Percentiles rank a stretch among this genome's conserved stretches.
Conservation (phyloP, 2,113 vertebrate species). For the Oncorhynchus mykiss region DNA sequence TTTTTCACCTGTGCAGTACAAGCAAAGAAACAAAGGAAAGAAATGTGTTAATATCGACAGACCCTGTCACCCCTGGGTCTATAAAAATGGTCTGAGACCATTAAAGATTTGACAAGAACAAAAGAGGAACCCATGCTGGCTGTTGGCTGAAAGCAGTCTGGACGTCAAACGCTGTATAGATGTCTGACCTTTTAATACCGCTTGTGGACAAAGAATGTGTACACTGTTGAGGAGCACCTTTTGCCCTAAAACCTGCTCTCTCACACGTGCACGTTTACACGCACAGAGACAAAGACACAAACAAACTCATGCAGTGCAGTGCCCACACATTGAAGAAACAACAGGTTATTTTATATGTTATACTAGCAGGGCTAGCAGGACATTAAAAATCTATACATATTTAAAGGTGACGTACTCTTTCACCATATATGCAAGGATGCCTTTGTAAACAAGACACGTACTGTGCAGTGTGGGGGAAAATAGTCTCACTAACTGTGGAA, state of each 20-base stretch:
- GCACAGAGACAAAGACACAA: neutral
- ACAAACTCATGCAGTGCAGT: neutral
- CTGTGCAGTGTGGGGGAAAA: neutral
- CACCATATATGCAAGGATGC: neutral
- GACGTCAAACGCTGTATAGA: neutral
- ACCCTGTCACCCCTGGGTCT: neutral
- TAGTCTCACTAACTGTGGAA: neutral
- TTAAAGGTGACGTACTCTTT: neutral
- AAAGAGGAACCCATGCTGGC: neutral
- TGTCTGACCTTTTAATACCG: constrained; percentile 15
- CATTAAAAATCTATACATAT: constrained; percentile 1
- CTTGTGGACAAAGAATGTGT: neutral
- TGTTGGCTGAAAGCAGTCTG: constrained; percentile 5
- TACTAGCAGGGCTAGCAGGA: neutral
- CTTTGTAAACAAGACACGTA: neutral
- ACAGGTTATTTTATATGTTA: neutral
- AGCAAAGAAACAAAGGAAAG: neutral
- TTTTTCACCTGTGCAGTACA: neutral
- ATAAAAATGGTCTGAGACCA: neutral
- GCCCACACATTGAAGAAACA: neutral
- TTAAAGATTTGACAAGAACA: neutral
- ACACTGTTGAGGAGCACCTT: neutral
- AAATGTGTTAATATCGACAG: neutral
- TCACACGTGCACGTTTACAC: neutral
- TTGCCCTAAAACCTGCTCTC: neutral